These are phyloP conservation scores for Tinea semifulvella DNA, from an alignment of 2,888 invertebrate genomes.

Conservation along the genomic window DNA sequence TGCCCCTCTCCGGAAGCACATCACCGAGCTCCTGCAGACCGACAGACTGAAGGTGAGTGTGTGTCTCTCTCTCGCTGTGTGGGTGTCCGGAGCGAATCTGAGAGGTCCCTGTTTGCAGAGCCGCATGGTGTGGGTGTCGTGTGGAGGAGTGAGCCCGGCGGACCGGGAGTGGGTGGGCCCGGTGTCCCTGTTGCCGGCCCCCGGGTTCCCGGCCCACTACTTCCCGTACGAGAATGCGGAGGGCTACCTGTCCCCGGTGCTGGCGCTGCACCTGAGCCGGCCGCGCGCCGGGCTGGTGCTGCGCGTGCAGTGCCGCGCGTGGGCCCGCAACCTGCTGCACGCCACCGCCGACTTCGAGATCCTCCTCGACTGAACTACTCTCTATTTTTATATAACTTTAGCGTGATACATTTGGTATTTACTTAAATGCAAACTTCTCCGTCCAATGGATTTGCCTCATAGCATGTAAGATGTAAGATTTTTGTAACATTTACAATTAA, in stretches of 20 bases:
- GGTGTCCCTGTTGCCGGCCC: constrained; percentile 78
- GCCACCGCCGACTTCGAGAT: constrained; percentile 22
- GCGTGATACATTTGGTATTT: no score
- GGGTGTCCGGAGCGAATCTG: no score
- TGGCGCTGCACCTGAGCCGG: constrained; percentile 77
- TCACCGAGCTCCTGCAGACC: background rate
- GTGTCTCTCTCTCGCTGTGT: background rate
- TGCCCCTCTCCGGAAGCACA: constrained; percentile 66
- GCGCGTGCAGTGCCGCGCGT: constrained; percentile 78
- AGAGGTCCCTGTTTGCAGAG: constrained; percentile 31
- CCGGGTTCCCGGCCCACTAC: constrained; percentile 88
- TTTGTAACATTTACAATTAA: no score
- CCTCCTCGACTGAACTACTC: background rate
- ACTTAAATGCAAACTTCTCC: background rate
- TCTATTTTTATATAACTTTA: background rate
- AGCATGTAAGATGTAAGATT: background rate
- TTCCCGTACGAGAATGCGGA: constrained; percentile 88
- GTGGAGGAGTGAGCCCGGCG: constrained; percentile 91
- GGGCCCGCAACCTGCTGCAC: constrained; percentile 79
- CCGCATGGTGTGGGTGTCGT: constrained; percentile 85
- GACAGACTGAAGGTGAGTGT: background rate
- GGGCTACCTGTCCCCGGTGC: constrained; percentile 88
- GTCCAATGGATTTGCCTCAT: background rate
- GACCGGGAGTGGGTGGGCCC: constrained; percentile 92
- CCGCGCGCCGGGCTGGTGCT: constrained; percentile 32